Base-by-base conservation (phyloP, 1,140 invertebrate species). In the Drosophila obscura region DNA sequence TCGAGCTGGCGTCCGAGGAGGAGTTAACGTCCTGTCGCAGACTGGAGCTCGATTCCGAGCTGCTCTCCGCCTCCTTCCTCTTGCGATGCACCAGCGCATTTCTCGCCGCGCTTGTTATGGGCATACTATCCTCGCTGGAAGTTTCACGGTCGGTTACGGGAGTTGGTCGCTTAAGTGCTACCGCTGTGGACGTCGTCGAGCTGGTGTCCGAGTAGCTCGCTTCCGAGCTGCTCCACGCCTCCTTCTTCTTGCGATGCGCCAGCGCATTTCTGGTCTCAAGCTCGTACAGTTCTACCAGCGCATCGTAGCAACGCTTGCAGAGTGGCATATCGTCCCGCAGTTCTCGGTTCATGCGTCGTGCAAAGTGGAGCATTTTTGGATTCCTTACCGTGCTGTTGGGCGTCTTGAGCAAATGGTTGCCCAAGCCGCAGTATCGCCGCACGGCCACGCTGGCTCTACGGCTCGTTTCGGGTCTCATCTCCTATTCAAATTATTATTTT, bases 221-320 rank as follows among this genome's bases (percentile, higher is more conserved):
- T 31, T 87, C 75, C 5, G 82, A 79, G 8, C 82, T 26, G 4
- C 63, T 60, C 0, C 19, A 43, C 43, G 0, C 7, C 11, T 13
- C 35, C 2, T 0, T 13, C 9, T 22, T 15, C 7, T 35, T 11
- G 2, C 43, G 16, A 11, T 39, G 51, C 8, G 0, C 13, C 0
- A 41, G 15, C 2, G 72, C 75, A 19, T 60, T 39, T 0, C 2
- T n/a, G 2, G 66, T 0, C 19, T 87, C 88, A 0, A 5, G 3
- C 1, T 5, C 8, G 16, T 67, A 88, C 0, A 88, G 24, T 0
- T 46, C 13, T 22, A 9, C 5, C 13, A 78, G 15, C 2, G 15
- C n/a, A 0, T 64, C 48, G 7, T 44, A 59, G 22, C 78, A 80
- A 26, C 2, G 44, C 3, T 28, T 41, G 44, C 78, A 80, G 1